Evolutionary conservation across 2,797 vertebrate species (phyloP), one percentile per base, ranked within the genome.

Genomic region (Brachyalestes nurse): DNA sequence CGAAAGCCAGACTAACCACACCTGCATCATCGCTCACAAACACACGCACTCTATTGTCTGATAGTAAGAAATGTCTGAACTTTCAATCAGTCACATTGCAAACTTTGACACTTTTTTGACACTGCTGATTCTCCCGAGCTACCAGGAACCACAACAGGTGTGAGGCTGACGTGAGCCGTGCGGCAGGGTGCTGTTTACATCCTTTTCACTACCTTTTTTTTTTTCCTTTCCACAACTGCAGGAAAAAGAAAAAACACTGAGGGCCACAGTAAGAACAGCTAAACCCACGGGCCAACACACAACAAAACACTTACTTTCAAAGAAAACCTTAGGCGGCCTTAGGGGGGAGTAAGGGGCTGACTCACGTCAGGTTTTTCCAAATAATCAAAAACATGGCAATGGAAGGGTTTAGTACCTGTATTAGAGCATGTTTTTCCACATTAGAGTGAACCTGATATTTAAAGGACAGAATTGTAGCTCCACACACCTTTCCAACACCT

Each of bases 61-160:
- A 49, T 16, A 10, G 23, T n/a, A 2, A 21, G 53, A 45, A 58
- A 25, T 19, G 80, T 71, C 73, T 64, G 64, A 70, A 51, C 19
- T 19, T 25, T 57, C 49, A n/a, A 6, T 79, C 62, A 65, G 47
- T 42, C 60, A 71, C 16, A 49, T 84, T 81, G 85, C 84, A 89
- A 91, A 90, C 80, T 85, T 80, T 74, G 80, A 83, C 86, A 83
- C 75, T 85, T 86, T 61, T 64, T 90, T 85, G n/a, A 85, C 83
- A 87, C 85, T 84, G 77, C 42, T 49, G 84, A 88, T 88, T 91
- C 89, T 90, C 86, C 85, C 88, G 88, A 84, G 82, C 75, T 88
- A 86, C 81, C 84, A 88, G 85, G 88, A 84, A 87, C 86, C 83
- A 85, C 86, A 89, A 87, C 92, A 93, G 91, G 92, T 93, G 91